Evolutionary conservation across 2,113 vertebrate genomes (phyloP).

Genomic region (Dendropsophus ebraccatus): DNA sequence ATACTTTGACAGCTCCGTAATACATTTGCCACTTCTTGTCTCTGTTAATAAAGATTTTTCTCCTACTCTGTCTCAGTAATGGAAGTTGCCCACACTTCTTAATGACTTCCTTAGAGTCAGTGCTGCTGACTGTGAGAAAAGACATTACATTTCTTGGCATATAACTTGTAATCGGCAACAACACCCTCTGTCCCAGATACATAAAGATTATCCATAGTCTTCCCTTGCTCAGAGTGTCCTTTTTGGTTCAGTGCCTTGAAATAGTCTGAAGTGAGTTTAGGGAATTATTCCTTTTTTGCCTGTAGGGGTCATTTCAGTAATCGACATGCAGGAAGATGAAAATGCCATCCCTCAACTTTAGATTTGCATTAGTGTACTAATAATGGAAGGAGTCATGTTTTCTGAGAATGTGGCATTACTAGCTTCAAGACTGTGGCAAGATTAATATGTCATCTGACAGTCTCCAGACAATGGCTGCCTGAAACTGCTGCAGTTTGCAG

Average conservation of each 20-base stretch:
- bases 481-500: not conserved
- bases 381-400: slow-evolving; percentile 14
- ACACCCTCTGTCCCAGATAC: slow-evolving; percentile 51
- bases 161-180: slow-evolving; percentile 25
- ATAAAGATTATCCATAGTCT: slow-evolving; percentile 43
- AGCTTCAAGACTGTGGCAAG: slow-evolving; percentile 11
- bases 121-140: not conserved
- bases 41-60: slow-evolving; percentile 52
- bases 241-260: slow-evolving; percentile 45
- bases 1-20: slow-evolving; percentile 46
- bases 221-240: not conserved
- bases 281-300: slow-evolving; percentile 21
- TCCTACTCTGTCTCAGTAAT: slow-evolving; percentile 29
- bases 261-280: slow-evolving; percentile 13
- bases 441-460: slow-evolving; percentile 40
- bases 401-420: not conserved
- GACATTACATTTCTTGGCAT: slow-evolving; percentile 8
- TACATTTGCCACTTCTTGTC: slow-evolving; percentile 47
- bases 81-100: slow-evolving; percentile 41
- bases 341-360: not conserved
- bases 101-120: slow-evolving; percentile 50
- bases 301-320: slow-evolving; percentile 46
- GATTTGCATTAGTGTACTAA: slow-evolving; percentile 37
- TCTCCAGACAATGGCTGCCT: slow-evolving; percentile 2
- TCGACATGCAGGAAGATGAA: not conserved